A percentile compares a stretch with the other conserved stretches of the same genome.
Evolutionary conservation across 2,888 invertebrate genomes (phyloP).

Genomic region (Tiphia femorata): DNA sequence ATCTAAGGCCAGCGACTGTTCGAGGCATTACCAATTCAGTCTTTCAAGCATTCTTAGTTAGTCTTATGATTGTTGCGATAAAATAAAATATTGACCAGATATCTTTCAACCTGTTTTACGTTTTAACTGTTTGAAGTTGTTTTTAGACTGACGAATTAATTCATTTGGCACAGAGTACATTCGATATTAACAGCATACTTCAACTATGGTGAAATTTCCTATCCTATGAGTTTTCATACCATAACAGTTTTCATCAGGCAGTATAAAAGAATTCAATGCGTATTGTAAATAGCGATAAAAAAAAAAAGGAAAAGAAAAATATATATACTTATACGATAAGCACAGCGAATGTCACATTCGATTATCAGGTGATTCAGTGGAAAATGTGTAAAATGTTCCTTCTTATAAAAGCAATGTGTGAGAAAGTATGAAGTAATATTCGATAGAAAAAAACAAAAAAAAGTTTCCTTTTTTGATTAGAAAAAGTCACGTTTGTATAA

Average conservation of each 20-base stretch:
- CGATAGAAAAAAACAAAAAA: too few relatives aligned
- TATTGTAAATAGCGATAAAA: constrained; percentile 29
- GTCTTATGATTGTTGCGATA: constrained; percentile 28
- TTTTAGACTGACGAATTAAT: constrained; percentile 32
- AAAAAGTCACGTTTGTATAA: too few relatives aligned
- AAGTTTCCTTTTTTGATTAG: too few relatives aligned
- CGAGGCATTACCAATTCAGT: constrained; percentile 46
- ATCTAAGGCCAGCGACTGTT: constrained; percentile 45
- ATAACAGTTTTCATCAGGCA: constrained; percentile 43
- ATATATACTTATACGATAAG: constrained; percentile 45
- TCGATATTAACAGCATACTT: constrained; percentile 56
- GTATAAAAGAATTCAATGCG: constrained; percentile 34
- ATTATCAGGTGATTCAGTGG: constrained; percentile 39
- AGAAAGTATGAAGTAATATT: too few relatives aligned
- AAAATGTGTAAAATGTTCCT: too few relatives aligned
- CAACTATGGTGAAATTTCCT: constrained; percentile 56
- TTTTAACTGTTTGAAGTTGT: constrained; percentile 15
- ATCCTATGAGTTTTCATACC: constrained; percentile 53
- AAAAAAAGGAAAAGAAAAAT: constrained; percentile 26
- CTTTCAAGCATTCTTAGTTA: constrained; percentile 43
- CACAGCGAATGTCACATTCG: constrained; percentile 60
- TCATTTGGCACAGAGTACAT: constrained; percentile 66
- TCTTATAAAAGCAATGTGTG: too few relatives aligned
- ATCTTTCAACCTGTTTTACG: constrained; percentile 24
- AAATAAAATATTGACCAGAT: constrained; percentile 34